Base-by-base conservation (phyloP, 2,888 invertebrate genomes). In the Caenorhabditis sp. region DNA sequence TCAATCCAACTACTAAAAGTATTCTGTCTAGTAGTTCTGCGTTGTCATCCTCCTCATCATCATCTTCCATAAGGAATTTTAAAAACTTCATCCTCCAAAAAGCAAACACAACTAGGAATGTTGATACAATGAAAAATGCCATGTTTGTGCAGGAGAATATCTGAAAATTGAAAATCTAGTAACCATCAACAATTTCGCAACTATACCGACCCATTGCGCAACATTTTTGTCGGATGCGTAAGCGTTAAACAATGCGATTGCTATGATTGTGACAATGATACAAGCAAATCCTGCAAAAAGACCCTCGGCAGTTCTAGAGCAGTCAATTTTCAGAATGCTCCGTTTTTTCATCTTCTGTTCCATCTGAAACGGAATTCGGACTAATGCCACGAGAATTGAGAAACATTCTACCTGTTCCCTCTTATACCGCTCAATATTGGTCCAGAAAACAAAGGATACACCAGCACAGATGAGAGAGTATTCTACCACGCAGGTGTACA, bases 401-500 rank as follows among this genome's bases (percentile, higher is more conserved):
- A 15, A 15, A 40, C 11, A 40, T 40, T 11, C 6, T 9, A 70
- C 69, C 51, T 71, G 74, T 24, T 56, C 64, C 24, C 69, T 22
- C 24, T 71, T 82, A 20, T 70, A 60, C n/a, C 69, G 37, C 18
- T 85, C 85, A 11, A 86, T 67, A 53, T 84, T 86, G 0, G 85
- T 85, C 88, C 88, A 88, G 53, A 88, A 88, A 1, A 88, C 88
- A 47, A 86, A 88, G 0, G 88, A 78, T 6, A 88, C 83, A 67
- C 88, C 88, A 40, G 86, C 88, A 70, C 88, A 88, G 15, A 88
- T 86, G 13, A 88, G 71, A 1, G 85, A 86, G 32, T 88, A 88
- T 53, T 88, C 88, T 1, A 88, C 88, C 1, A 88, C 88, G 50
- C 88, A 88, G 11, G 88, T 88, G 77, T 86, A 88, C 88, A 88